A percentile compares a stretch with the other conserved stretches of the same genome.
Conservation (phyloP, 2,113 vertebrate genomes). For the Callipepla californica region DNA sequence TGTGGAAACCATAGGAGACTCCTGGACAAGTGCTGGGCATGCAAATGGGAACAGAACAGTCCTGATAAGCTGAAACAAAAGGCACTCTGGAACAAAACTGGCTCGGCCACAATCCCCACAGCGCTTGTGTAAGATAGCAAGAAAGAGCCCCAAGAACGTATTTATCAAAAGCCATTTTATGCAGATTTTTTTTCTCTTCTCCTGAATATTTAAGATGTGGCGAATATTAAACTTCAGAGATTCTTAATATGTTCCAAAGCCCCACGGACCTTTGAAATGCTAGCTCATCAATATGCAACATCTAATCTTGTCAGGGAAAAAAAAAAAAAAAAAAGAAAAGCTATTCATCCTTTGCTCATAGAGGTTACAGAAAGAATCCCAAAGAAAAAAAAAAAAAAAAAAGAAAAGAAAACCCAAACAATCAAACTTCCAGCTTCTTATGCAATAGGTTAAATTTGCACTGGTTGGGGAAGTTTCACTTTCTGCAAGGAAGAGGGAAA, state of each 20-base stretch:
- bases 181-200: slow-evolving; percentile 65
- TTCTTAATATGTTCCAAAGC: slow-evolving; percentile 43
- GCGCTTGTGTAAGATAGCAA: slow-evolving; percentile 11
- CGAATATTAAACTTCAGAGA: slow-evolving; percentile 70
- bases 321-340: not conserved
- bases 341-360: slow-evolving; percentile 6
- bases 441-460: slow-evolving; percentile 66
- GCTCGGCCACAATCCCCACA: slow-evolving; percentile 47
- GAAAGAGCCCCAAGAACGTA: slow-evolving; percentile 42
- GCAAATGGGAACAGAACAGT: slow-evolving; percentile 10
- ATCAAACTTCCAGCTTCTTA: slow-evolving; percentile 42
- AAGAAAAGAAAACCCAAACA: not conserved
- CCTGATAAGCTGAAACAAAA: not conserved
- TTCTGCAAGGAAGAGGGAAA: slow-evolving; percentile 55
- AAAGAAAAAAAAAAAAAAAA: not conserved
- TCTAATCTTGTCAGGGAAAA: slow-evolving; percentile 49
- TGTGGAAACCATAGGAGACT: not conserved
- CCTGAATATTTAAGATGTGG: slow-evolving; percentile 57
- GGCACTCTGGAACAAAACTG: slow-evolving; percentile 24
- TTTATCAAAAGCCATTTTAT: slow-evolving; percentile 70
- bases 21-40: not conserved
- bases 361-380: slow-evolving; percentile 41
- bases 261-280: slow-evolving; percentile 61
- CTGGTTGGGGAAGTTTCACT: slow-evolving; percentile 65
- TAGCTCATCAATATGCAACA: slow-evolving; percentile 72